Evolutionary conservation across 2,888 invertebrate genomes (phyloP).

Genomic region (Cryptus viduatorius): DNA sequence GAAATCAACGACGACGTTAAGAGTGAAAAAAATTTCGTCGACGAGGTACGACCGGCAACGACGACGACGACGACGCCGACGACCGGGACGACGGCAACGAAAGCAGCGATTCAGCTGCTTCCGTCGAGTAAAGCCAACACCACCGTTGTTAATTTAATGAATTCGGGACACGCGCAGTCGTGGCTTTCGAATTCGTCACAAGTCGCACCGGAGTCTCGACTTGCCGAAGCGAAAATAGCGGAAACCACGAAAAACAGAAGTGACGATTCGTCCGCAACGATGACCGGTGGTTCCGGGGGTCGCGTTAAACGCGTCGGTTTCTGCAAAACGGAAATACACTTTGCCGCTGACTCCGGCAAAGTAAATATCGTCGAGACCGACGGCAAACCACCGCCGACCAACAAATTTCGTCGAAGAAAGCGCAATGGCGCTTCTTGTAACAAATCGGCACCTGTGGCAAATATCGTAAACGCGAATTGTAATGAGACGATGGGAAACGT

Average conservation of each 20-base stretch:
- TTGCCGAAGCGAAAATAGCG: background rate
- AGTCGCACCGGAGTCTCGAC: slow-evolving; percentile 2
- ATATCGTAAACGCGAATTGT: slow-evolving; percentile 88
- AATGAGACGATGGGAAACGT: slow-evolving; percentile 85
- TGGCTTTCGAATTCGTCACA: background rate
- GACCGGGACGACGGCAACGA: background rate
- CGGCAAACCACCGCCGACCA: slow-evolving; percentile 94
- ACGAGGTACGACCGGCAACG: slow-evolving; percentile 17
- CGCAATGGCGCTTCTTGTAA: slow-evolving; percentile 85
- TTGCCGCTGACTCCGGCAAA: slow-evolving; percentile 93
- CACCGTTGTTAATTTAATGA: slow-evolving; percentile 68
- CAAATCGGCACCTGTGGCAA: slow-evolving; percentile 83
- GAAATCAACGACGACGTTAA: background rate
- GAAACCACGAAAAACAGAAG: slow-evolving; percentile 38
- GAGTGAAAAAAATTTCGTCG: slow-evolving; percentile 23
- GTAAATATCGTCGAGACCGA: slow-evolving; percentile 95
- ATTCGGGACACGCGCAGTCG: background rate
- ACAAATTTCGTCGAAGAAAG: slow-evolving; percentile 91
- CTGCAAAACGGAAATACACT: slow-evolving; percentile 95
- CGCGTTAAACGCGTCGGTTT: slow-evolving; percentile 95
- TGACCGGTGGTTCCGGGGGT: slow-evolving; percentile 84
- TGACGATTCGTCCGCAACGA: slow-evolving; percentile 25
- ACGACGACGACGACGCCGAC: slow-evolving; percentile 9
- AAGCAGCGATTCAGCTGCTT: slow-evolving; percentile 53
- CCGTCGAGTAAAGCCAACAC: slow-evolving; percentile 66